A percentile compares a stretch with the other conserved stretches of the same genome.
Conservation (phyloP, 2,797 vertebrate species). For the Gymnocypris eckloni region DNA sequence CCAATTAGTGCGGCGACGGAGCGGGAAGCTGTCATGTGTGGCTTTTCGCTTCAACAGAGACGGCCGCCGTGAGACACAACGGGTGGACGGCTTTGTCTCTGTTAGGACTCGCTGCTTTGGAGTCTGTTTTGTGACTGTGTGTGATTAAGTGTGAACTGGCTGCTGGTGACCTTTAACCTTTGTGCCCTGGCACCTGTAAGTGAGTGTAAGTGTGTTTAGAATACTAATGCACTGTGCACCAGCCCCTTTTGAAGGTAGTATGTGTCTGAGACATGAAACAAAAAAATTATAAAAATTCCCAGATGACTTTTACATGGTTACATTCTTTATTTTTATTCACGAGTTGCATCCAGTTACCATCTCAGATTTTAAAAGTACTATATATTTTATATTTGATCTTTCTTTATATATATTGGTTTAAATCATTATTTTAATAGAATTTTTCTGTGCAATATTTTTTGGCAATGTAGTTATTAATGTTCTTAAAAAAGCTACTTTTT, state of each 20-base stretch:
- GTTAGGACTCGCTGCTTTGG: conserved; percentile 44
- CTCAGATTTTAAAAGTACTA: neutral
- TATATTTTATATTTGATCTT: neutral
- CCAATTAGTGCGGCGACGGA: conserved; percentile 58
- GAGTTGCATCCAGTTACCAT: neutral
- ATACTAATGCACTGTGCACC: neutral
- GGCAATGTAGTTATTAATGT: neutral
- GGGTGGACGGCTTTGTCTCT: conserved; percentile 31
- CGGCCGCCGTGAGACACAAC: conserved; percentile 47
- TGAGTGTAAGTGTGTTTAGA: neutral
- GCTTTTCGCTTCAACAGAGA: conserved; percentile 55
- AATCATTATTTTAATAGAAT: too few species aligned
- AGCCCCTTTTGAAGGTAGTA: too few species aligned
- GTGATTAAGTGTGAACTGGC: conserved; percentile 28
- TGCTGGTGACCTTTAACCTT: conserved; percentile 15
- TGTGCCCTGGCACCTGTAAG: neutral
- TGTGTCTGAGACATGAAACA: neutral
- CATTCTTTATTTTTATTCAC: neutral
- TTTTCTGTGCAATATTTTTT: neutral
- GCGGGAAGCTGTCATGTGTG: conserved; percentile 45
- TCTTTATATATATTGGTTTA: too few species aligned
- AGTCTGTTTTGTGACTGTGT: conserved; percentile 32
- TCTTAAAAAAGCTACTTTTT: neutral
- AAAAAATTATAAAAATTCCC: neutral
- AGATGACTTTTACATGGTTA: neutral